A percentile compares a stretch with the other conserved stretches of the same genome.
These are phyloP conservation scores for sheep (Ovis aries) DNA, from an alignment of 2,113 vertebrate genomes.

Conservation along the genomic window ARS-UI_Ramb_v3.0 NC_056071.1:20681001-20681500, in stretches of 20 bases:
- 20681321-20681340: neutral
- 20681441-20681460: neutral
- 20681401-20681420: neutral
- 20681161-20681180: neutral
- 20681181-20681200: neutral
- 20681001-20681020: neutral
- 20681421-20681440: fast-evolving
- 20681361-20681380: neutral
- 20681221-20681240: neutral
- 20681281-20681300: neutral
- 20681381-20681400: neutral
- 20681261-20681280: neutral
- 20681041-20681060: neutral
- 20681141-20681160: neutral
- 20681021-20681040: neutral
- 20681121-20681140: neutral
- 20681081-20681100: neutral
- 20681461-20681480: neutral
- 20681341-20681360: neutral
- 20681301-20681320: neutral
- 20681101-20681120: neutral
- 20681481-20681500: neutral
- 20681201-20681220: neutral
- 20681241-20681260: neutral
- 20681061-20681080: neutral